These are phyloP conservation scores for Crematogaster levior DNA, from an alignment of 2,888 invertebrate genomes.

Conservation along the genomic window DNA sequence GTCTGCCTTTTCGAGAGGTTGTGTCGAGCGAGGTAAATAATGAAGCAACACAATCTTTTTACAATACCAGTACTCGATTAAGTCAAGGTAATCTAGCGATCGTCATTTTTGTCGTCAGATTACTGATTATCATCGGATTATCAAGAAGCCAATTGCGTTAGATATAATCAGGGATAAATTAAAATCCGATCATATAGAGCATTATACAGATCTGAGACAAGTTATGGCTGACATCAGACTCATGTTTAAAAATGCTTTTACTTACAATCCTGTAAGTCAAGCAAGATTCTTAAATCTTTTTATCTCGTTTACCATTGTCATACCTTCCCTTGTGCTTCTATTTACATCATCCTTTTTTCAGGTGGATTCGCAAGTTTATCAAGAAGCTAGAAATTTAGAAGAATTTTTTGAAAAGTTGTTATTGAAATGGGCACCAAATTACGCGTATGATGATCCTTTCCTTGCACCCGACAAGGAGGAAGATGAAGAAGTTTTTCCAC, in stretches of 20 bases:
- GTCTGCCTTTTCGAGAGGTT: conserved; percentile 95
- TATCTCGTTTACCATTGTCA: not conserved
- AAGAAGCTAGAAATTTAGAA: conserved; percentile 93
- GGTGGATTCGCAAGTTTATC: conserved; percentile 92
- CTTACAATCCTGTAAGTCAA: conserved; percentile 92
- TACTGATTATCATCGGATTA: conserved; percentile 90
- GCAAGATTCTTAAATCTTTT: conserved; percentile 19
- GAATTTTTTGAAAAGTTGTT: conserved; percentile 94
- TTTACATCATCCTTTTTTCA: conserved; percentile 81
- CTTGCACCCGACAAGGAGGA: conserved; percentile 85
- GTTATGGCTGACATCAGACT: conserved; percentile 93
- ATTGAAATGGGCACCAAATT: conserved; percentile 93
- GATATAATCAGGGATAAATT: conserved; percentile 93
- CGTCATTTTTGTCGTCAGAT: conserved; percentile 85
- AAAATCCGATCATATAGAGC: conserved; percentile 90
- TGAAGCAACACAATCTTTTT: not conserved
- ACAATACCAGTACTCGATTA: not conserved
- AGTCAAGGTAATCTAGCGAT: conserved; percentile 17
- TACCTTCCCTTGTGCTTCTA: not conserved
- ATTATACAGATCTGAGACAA: conserved; percentile 91
- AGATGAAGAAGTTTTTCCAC: conserved; percentile 86
- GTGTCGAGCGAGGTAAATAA: conserved; percentile 90
- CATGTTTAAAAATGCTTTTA: conserved; percentile 95
- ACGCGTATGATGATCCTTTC: conserved; percentile 88
- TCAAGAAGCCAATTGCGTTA: conserved; percentile 93